A percentile compares a stretch with the other conserved stretches of the same genome.
Conservation (phyloP, 2,888 invertebrate species). For the Mythimna loreyi region DNA sequence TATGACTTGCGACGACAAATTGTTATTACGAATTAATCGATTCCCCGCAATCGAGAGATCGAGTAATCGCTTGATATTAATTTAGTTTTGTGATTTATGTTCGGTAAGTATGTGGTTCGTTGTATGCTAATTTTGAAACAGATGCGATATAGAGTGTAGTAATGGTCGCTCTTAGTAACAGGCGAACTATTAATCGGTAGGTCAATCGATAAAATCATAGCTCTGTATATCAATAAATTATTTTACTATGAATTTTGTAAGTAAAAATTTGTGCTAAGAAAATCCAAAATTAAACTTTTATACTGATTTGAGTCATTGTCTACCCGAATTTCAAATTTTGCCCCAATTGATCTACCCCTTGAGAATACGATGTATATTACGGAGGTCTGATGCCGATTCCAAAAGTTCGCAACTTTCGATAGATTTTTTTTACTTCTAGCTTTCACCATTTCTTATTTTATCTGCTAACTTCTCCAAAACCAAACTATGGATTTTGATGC, state of each 20-base stretch:
- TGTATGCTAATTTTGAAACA: slow-evolving; percentile 48
- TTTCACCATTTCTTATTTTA: too few relatives aligned
- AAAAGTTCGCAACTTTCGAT: too few relatives aligned
- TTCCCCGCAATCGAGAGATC: slow-evolving; percentile 71
- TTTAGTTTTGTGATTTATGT: slow-evolving; percentile 57
- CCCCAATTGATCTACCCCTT: too few relatives aligned
- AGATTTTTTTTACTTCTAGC: too few relatives aligned
- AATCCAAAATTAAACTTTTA: too few relatives aligned
- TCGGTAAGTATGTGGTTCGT: slow-evolving; percentile 32
- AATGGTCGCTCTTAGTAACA: slow-evolving; percentile 2
- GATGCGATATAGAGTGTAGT: neutral
- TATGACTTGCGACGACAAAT: slow-evolving; percentile 87
- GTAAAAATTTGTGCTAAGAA: too few relatives aligned
- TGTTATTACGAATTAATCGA: slow-evolving; percentile 88
- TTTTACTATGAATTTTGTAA: too few relatives aligned
- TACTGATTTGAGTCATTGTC: neutral
- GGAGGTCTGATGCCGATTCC: neutral
- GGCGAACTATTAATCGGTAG: neutral
- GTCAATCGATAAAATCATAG: neutral
- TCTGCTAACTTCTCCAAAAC: too few relatives aligned
- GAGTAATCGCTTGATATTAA: slow-evolving; percentile 60
- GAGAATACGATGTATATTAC: neutral
- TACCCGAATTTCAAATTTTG: too few relatives aligned
- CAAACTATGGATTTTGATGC: too few relatives aligned
- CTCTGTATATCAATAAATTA: neutral